phyloP scores from a whole-genome alignment of 2,113 vertebrate genomes.

The Sylvietta virens region DNA sequence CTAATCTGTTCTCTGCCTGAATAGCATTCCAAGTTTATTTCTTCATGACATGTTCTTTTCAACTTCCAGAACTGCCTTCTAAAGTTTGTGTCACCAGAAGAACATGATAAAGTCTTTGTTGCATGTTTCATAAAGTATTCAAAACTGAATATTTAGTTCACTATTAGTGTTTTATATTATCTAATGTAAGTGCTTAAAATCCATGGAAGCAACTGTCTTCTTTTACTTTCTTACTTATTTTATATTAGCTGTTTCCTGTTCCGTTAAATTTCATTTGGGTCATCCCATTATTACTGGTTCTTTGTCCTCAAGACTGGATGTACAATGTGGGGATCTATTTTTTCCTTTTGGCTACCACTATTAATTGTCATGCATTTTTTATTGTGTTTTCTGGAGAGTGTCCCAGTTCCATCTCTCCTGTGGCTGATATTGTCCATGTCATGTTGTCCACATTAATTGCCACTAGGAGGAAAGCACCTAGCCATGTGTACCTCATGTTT shows the following conservation, averaged over 20 bases:
- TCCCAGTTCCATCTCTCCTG: background rate
- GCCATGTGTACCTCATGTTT: background rate
- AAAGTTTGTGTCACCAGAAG: background rate
- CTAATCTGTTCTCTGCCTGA: background rate
- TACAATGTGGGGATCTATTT: background rate
- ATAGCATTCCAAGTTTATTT: background rate
- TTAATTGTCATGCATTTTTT: background rate
- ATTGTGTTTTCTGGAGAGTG: slow-evolving; percentile 8
- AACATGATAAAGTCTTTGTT: background rate
- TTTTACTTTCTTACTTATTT: background rate
- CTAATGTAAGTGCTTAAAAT: background rate
- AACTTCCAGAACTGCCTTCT: background rate
- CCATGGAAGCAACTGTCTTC: background rate
- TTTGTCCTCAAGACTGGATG: background rate
- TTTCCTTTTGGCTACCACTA: background rate
- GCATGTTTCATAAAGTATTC: background rate
- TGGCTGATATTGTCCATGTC: slow-evolving; percentile 8
- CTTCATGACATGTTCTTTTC: background rate
- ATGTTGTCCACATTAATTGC: slow-evolving; percentile 46
- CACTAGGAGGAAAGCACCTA: slow-evolving; percentile 18
- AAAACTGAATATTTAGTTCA: background rate
- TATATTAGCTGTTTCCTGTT: background rate
- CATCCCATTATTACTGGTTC: background rate
- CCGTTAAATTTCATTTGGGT: background rate
- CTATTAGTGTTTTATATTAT: background rate